Percentiles rank a stretch among this genome's conserved stretches.
Evolutionary conservation across 2,113 vertebrate genomes (phyloP).

Genomic region (Marcusenius ussheri): DNA sequence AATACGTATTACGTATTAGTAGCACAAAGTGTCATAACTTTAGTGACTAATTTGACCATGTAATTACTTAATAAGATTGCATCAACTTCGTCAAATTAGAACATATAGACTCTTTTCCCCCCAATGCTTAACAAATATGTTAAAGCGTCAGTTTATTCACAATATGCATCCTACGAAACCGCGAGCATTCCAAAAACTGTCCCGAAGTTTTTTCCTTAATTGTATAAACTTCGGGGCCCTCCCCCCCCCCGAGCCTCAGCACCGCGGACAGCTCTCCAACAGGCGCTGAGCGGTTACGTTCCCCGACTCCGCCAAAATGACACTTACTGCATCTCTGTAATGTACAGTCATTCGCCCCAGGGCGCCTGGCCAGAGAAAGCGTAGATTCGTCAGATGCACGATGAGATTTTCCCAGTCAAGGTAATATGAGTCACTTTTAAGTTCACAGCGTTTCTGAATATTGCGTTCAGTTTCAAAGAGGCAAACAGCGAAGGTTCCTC

Average conservation of each 20-base stretch:
- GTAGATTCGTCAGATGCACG: not conserved
- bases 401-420: not conserved
- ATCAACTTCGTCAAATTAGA: not conserved
- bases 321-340: not conserved
- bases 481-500: not conserved
- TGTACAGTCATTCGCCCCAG: not conserved
- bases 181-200: not conserved
- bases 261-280: conserved; percentile 8
- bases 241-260: not conserved
- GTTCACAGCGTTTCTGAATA: not conserved
- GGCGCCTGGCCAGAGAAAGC: not conserved
- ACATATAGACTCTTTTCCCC: not conserved
- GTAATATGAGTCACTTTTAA: not conserved
- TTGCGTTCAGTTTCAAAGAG: not conserved
- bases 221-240: not conserved
- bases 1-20: not conserved
- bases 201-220: not conserved
- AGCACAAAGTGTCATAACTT: not conserved
- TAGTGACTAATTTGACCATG: not conserved
- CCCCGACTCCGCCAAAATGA: not conserved
- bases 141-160: not conserved
- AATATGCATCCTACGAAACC: not conserved
- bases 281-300: not conserved
- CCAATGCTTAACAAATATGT: not conserved
- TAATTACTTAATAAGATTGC: not conserved